These are phyloP conservation scores for Morone saxatilis DNA, from an alignment of 2,113 vertebrate species.

Conservation along the genomic window DNA sequence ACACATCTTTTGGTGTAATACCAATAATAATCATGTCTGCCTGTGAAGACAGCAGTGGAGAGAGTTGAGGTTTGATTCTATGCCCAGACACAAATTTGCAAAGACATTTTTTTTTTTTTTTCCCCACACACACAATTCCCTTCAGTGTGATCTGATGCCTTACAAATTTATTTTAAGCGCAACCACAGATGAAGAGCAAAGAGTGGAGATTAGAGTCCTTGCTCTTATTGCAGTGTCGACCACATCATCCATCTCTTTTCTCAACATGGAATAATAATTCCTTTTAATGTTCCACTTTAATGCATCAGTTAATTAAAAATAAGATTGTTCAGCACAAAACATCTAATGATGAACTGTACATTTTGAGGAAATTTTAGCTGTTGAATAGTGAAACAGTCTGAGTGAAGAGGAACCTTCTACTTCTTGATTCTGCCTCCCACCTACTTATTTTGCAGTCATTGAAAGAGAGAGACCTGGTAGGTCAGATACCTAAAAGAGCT, in stretches of 20 bases:
- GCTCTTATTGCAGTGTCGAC: background rate
- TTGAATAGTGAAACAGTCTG: background rate
- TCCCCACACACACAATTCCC: background rate
- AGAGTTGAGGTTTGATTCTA: slow-evolving; percentile 23
- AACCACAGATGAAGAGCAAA: background rate
- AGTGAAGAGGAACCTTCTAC: background rate
- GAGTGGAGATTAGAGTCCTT: background rate
- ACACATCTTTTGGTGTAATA: slow-evolving; percentile 6
- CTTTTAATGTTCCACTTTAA: background rate
- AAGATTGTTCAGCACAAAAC: background rate
- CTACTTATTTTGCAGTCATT: background rate
- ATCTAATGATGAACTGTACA: background rate
- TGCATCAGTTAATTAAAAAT: background rate
- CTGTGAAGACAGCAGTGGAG: slow-evolving; percentile 29
- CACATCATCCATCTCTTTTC: background rate
- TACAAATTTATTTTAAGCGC: slow-evolving; percentile 5
- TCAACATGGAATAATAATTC: background rate
- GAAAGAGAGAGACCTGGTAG: background rate
- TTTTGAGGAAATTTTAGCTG: background rate
- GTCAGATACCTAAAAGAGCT: background rate
- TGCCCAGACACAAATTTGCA: slow-evolving; percentile 38
- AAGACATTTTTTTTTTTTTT: background rate
- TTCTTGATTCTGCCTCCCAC: background rate
- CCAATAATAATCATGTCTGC: slow-evolving; percentile 26
- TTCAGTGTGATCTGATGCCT: slow-evolving; percentile 6